Conservation (phyloP, 2,113 vertebrate genomes). For the Hiodon tergisus region DNA sequence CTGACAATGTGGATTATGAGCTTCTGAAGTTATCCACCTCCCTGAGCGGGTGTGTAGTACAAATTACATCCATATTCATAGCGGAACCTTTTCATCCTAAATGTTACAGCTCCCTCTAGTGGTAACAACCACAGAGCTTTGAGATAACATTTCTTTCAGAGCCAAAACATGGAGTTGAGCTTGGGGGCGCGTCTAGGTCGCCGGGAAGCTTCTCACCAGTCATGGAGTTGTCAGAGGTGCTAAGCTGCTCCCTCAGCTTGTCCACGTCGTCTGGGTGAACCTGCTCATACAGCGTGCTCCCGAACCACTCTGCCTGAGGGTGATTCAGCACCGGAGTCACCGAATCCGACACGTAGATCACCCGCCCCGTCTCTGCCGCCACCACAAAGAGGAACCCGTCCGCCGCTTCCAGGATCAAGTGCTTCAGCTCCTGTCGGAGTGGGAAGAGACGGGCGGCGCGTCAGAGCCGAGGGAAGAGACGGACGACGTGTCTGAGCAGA, state of each 20-base stretch:
- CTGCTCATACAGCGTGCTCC: slow-evolving; percentile 93
- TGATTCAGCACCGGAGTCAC: slow-evolving; percentile 96
- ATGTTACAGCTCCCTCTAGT: too few relatives aligned
- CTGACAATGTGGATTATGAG: too few relatives aligned
- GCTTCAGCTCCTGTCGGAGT: slow-evolving; percentile 82
- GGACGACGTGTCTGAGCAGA: too few relatives aligned
- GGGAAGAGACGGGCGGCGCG: slow-evolving; percentile 23
- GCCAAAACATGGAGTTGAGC: background rate
- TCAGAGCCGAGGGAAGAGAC: background rate
- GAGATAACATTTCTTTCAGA: too few relatives aligned
- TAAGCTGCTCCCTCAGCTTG: slow-evolving; percentile 92
- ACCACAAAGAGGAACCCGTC: slow-evolving; percentile 98
- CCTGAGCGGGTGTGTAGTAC: too few relatives aligned
- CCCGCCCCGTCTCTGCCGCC: slow-evolving; percentile 86
- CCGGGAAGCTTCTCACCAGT: slow-evolving; percentile 65
- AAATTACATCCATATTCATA: too few relatives aligned
- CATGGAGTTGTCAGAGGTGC: slow-evolving; percentile 96
- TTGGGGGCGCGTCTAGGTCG: background rate
- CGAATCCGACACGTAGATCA: slow-evolving; percentile 95
- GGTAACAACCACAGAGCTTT: too few relatives aligned
- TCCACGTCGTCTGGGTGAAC: slow-evolving; percentile 94
- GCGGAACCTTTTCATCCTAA: too few relatives aligned
- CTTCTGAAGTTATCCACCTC: too few relatives aligned
- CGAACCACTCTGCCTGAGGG: slow-evolving; percentile 92
- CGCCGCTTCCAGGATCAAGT: slow-evolving; percentile 93